These are phyloP conservation scores for Agrotis clavis DNA, from an alignment of 2,888 invertebrate genomes.

Conservation along the genomic window DNA sequence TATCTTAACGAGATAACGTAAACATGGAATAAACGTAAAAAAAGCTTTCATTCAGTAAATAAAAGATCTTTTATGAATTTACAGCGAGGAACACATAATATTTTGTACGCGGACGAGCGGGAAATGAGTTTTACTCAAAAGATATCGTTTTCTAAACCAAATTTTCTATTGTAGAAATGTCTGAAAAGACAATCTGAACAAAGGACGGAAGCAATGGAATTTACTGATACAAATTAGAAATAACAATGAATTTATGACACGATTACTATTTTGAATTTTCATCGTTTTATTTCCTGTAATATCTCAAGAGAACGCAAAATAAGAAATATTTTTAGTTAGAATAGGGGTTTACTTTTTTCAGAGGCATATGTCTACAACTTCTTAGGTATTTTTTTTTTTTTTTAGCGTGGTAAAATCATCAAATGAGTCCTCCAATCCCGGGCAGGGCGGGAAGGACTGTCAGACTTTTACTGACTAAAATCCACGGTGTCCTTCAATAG, in stretches of 20 bases:
- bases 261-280: conserved; percentile 33
- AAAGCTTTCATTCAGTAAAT: conserved; percentile 40
- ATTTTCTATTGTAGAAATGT: conserved; percentile 64
- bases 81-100: conserved; percentile 51
- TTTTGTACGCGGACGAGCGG: conserved; percentile 60
- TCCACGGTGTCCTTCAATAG: no score
- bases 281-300: conserved; percentile 16
- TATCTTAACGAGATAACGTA: conserved; percentile 42
- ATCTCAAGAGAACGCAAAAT: neutral
- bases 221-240: conserved; percentile 32
- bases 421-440: no score
- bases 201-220: conserved; percentile 53
- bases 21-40: conserved; percentile 26
- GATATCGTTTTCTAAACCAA: conserved; percentile 67
- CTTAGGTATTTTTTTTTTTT: no score
- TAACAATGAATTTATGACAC: conserved; percentile 49
- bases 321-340: neutral
- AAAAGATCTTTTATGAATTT: conserved; percentile 54
- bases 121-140: conserved; percentile 68
- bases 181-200: conserved; percentile 45
- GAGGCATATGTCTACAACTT: no score
- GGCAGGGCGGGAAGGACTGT: no score
- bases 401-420: no score
- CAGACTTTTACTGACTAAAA: no score
- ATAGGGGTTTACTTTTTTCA: neutral